A percentile compares a stretch with the other conserved stretches of the same genome.
Conservation (phyloP, 2,113 vertebrate genomes). For the Malaclemys terrapin region DNA sequence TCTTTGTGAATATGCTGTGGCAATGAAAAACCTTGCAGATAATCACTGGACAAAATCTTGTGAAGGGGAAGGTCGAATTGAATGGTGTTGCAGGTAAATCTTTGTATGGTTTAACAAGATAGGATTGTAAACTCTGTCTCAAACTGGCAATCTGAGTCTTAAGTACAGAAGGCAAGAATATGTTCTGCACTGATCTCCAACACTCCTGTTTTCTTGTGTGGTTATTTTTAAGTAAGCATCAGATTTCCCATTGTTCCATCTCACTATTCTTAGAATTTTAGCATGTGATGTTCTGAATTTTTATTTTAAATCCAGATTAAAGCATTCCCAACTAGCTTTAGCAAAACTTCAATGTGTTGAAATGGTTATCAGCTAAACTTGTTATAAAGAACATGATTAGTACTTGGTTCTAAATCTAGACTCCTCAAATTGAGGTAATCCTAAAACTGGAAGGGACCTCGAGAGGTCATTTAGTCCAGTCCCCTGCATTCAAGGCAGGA, state of each 20-base stretch:
- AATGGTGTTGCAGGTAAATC: conserved; percentile 97
- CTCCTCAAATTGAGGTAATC: not conserved
- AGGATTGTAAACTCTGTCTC: not conserved
- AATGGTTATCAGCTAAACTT: not conserved
- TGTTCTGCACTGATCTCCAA: not conserved
- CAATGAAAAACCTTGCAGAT: conserved; percentile 98
- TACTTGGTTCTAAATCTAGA: not conserved
- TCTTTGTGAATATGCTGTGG: conserved; percentile 95
- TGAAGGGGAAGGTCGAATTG: conserved; percentile 97
- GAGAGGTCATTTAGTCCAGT: no score
- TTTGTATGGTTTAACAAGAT: not conserved
- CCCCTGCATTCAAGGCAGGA: no score
- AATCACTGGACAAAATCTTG: conserved; percentile 96
- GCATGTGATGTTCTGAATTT: not conserved
- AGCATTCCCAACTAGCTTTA: not conserved
- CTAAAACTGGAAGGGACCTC: no score
- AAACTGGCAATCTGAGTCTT: not conserved
- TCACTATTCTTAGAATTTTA: not conserved
- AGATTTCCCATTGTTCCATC: not conserved
- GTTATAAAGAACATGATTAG: no score
- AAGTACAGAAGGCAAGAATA: no score
- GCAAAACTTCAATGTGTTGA: not conserved
- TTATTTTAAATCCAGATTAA: not conserved
- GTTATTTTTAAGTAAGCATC: not conserved
- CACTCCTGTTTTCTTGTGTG: not conserved